Base-by-base conservation (phyloP, 2,888 invertebrate genomes). In the Galerucella nymphaeae region DNA sequence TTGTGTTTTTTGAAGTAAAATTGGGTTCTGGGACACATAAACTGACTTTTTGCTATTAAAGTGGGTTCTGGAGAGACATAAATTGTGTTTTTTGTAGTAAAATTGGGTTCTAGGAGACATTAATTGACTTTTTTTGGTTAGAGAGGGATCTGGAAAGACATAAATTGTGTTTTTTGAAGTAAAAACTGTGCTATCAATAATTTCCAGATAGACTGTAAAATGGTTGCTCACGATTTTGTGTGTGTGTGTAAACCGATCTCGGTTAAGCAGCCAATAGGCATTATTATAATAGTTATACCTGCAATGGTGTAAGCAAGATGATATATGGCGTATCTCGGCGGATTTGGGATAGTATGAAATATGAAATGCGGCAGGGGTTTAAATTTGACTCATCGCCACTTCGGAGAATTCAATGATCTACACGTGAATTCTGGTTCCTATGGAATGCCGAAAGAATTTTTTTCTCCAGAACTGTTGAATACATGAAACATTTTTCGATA, bases 211-310 rank as follows among this genome's bases (percentile, higher is more conserved):
- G 30, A 30, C 14, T 16, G 2, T 16, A 16, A 16, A 13, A 50
- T 16, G 9, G n/a, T 16, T 18, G 53, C 9, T 53, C 18, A 53
- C 10, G 10, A 41, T 13, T 42, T 42, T 62, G 8, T 62, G 42
- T 42, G 61, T 61, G 41, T 62, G 61, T 62, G 3, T 42, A 18
- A 2, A 30, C 2, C 9, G 30, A 38, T 62, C 10, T 61, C 61
- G 41, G 63, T 23, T 69, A 69, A 16, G 45, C 63, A 57, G 42
- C 23, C 70, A 38, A 64, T 70, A 55, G 55, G 57, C 48, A 57
- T 64, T 57, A 70, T 70, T 70, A 64, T 71, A 30, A 65, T 65
- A 68, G 72, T 72, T 23, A n/a, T 65, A 70, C 62, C 59, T 67
- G 59, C 68, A 66, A 66, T 70, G 57, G 58, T 62, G n/a, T 48